Conservation (phyloP, 2,888 invertebrate species). For the Ochropleura plecta region DNA sequence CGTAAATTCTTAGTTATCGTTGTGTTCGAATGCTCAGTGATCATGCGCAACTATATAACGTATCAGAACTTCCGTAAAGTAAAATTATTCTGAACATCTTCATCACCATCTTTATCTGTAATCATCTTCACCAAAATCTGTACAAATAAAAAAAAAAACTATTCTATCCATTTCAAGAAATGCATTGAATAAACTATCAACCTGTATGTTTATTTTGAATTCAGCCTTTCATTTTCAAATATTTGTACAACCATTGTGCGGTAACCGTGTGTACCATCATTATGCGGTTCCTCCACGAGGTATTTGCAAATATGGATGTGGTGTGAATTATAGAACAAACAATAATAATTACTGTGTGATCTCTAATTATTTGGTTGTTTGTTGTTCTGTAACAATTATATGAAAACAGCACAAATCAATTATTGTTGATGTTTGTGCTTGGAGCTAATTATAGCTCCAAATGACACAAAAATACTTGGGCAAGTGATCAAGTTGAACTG, state of each 20-base stretch:
- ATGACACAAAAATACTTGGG: neutral
- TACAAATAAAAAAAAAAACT: too few relatives aligned
- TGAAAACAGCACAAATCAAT: neutral
- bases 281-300: neutral
- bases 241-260: neutral
- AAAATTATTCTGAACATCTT: too few relatives aligned
- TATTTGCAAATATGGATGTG: neutral
- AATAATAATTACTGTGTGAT: neutral
- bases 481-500: neutral
- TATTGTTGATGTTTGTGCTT: neutral
- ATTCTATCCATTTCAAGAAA: neutral
- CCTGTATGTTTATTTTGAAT: neutral
- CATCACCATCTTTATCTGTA: too few relatives aligned
- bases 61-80: too few relatives aligned
- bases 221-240: neutral
- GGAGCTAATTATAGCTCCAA: neutral
- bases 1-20: too few relatives aligned
- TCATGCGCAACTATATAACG: too few relatives aligned
- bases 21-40: too few relatives aligned
- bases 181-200: neutral
- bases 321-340: neutral
- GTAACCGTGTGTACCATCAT: neutral
- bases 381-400: neutral
- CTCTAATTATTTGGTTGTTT: constrained; percentile 1
- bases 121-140: too few relatives aligned